phyloP scores from a whole-genome alignment of 2,113 vertebrate genomes.

The Elachura formosa region DNA sequence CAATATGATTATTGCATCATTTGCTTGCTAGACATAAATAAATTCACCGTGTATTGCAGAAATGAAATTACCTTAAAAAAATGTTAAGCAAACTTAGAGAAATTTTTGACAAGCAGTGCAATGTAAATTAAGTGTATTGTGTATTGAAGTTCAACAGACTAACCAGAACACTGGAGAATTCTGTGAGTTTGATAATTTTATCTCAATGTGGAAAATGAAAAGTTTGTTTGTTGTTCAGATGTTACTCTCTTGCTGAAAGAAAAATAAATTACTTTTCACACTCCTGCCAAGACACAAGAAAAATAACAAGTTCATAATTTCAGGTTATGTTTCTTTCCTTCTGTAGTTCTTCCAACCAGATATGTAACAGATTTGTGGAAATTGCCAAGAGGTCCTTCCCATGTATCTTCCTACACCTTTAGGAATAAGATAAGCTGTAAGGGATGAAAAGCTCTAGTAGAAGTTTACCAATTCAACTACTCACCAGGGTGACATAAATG shows the following conservation, averaged over 20 bases:
- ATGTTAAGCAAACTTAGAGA: background rate
- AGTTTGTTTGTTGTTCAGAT: background rate
- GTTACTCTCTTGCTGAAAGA: background rate
- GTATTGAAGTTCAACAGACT: background rate
- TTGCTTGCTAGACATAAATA: background rate
- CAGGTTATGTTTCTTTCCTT: background rate
- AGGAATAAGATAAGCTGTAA: background rate
- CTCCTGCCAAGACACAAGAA: background rate
- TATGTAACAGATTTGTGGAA: background rate
- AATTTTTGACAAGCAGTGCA: background rate
- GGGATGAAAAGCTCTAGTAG: background rate
- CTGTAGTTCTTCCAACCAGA: background rate
- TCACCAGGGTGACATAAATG: background rate
- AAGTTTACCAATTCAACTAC: background rate
- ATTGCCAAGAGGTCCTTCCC: background rate
- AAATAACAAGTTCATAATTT: background rate
- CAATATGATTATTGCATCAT: background rate
- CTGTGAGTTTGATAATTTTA: background rate
- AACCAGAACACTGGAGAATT: background rate
- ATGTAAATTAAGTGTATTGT: background rate
- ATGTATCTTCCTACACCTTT: background rate
- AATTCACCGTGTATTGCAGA: fast-evolving
- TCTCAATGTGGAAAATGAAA: background rate
- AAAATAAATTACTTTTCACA: background rate
- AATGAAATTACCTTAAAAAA: background rate